Base-by-base conservation (phyloP, 2,113 vertebrate genomes). In the Perognathus longimembris region DNA sequence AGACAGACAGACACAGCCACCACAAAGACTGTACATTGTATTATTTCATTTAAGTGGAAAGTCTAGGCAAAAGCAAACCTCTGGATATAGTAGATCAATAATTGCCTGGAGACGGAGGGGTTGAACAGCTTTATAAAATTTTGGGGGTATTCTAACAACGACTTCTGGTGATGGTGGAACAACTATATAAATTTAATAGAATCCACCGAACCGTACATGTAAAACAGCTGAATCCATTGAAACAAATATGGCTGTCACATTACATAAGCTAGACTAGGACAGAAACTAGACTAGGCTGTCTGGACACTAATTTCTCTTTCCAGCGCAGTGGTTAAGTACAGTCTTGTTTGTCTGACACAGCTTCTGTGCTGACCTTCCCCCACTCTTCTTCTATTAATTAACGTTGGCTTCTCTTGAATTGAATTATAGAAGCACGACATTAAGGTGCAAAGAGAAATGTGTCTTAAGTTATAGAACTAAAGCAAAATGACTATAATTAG, bases 401-500 rank as follows among this genome's bases (percentile, higher is more conserved):
- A 75, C 85, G 6, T 11, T 81, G 59, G 26, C 6, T 26, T 70
- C 9, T 83, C 11, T 71, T 71, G 85, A 61, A 76, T 63, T 85
- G 9, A 30, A 75, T 66, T 82, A 40, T n/a, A 63, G 34, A 1
- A 50, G 92, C 82, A 42, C 22, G 61, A 61, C 15, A 70, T 82
- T 61, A 82, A 54, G 32, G 75, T 10, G 20, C 30, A 93, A n/a
- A 93, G 4, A 94, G n/a, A 4, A 84, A 30, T 18, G 50, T 12
- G 73, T 79, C 1, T 57, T 54, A 90, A 76, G 67, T 28, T 40
- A 79, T 0, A 87, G 61, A 54, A 14, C 9, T 90, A n/a, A 42
- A 80, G 42, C 22, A 69, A 57, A 88, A 94, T 73, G 7, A 64
- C 8, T 40, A 75, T 54, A 71, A 64, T 75, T 88, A 92, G 36